A percentile compares a stretch with the other conserved stretches of the same genome.
Evolutionary conservation across 1,140 invertebrate genomes (phyloP).

Genomic region (Drosophila leontia): DNA sequence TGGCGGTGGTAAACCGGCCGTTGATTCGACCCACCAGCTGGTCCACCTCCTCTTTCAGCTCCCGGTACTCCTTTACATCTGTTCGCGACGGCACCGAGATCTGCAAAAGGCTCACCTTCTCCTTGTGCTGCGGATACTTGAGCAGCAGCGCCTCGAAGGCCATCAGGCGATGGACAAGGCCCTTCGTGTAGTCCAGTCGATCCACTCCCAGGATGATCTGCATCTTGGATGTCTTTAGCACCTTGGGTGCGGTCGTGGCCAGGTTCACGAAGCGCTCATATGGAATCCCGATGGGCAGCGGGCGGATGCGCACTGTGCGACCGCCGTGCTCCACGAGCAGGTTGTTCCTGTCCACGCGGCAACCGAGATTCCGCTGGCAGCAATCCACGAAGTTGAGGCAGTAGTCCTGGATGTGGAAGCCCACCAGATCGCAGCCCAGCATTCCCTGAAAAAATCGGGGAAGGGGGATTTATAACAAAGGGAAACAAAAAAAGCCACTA

Average conservation of each 20-base stretch:
- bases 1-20: slow-evolving; percentile 93
- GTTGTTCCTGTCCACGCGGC: slow-evolving; percentile 94
- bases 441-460: slow-evolving; percentile 86
- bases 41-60: slow-evolving; percentile 96
- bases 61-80: slow-evolving; percentile 95
- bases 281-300: slow-evolving; percentile 94
- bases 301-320: slow-evolving; percentile 92
- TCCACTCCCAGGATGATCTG: slow-evolving; percentile 93
- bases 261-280: slow-evolving; percentile 94
- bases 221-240: slow-evolving; percentile 88
- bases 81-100: slow-evolving; percentile 95
- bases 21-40: slow-evolving; percentile 95
- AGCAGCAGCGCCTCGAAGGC: slow-evolving; percentile 94
- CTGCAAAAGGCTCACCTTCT: slow-evolving; percentile 93
- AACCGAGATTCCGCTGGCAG: slow-evolving; percentile 94
- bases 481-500: neutral
- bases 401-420: slow-evolving; percentile 96
- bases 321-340: slow-evolving; percentile 94
- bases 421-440: slow-evolving; percentile 95
- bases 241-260: slow-evolving; percentile 91
- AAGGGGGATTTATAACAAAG: neutral
- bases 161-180: slow-evolving; percentile 92
- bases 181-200: slow-evolving; percentile 96
- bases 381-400: slow-evolving; percentile 96
- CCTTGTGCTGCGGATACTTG: slow-evolving; percentile 94